Percentiles rank a stretch among this genome's conserved stretches.
These are phyloP conservation scores for Rhynchomys soricoides DNA, from an alignment of 2,113 vertebrate species.

Conservation along the genomic window DNA sequence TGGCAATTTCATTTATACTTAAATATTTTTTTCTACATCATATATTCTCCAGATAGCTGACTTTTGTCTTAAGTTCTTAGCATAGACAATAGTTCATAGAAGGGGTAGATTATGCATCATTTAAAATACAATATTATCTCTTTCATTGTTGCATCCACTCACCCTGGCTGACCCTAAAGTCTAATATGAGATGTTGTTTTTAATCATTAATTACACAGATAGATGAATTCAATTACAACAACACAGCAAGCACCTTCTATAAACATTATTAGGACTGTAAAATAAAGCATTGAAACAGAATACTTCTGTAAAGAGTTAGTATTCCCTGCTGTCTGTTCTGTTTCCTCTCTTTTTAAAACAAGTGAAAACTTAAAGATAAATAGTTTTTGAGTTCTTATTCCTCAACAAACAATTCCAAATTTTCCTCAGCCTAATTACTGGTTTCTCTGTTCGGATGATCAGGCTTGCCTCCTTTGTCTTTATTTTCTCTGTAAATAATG, in stretches of 20 bases:
- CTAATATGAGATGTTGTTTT: not conserved
- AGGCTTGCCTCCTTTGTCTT: slow-evolving; percentile 45
- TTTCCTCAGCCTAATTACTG: slow-evolving; percentile 47
- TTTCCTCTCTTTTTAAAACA: not conserved
- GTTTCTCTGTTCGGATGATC: slow-evolving; percentile 38
- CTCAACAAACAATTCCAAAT: slow-evolving; percentile 12
- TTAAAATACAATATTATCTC: not conserved
- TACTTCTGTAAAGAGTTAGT: not conserved
- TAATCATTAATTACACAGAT: not conserved
- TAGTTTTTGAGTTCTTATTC: slow-evolving; percentile 21
- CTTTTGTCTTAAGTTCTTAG: not conserved
- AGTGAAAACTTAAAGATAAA: slow-evolving; percentile 29
- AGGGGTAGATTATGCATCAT: not conserved
- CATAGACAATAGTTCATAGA: not conserved
- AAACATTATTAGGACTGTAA: not conserved
- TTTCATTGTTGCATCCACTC: not conserved
- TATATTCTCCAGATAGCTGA: not conserved
- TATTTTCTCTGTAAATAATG: slow-evolving; percentile 59
- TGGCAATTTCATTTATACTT: not conserved
- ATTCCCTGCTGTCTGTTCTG: not conserved
- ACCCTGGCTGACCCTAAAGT: not conserved
- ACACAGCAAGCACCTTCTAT: not conserved
- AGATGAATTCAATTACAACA: not conserved
- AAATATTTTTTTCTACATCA: not conserved
- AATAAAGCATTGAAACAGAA: not conserved